Conservation (phyloP, 2,797 vertebrate genomes). For the Simalia tracyae region DNA sequence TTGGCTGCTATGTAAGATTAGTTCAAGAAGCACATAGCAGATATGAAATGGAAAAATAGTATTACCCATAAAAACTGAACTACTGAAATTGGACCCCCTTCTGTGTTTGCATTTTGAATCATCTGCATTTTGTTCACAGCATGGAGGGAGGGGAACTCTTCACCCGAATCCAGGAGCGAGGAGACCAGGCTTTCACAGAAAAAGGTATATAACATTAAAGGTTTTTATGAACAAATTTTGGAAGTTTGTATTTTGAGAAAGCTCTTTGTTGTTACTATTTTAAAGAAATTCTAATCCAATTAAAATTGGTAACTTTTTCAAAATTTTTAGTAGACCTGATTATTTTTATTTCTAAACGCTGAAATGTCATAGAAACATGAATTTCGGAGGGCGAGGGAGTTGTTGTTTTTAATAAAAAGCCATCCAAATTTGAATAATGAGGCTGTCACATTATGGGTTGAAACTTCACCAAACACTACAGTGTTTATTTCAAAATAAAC, state of each 20-base stretch:
- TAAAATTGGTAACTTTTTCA: neutral
- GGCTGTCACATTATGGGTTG: neutral
- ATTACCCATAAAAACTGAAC: neutral
- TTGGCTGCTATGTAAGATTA: neutral
- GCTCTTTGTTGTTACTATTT: neutral
- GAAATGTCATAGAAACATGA: neutral
- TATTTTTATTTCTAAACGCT: neutral
- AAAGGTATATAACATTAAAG: slow-evolving; percentile 80
- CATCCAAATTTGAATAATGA: neutral
- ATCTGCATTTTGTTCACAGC: slow-evolving; percentile 71
- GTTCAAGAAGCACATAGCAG: neutral
- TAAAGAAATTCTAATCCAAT: neutral
- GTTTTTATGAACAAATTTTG: neutral
- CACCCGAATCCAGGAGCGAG: slow-evolving; percentile 93
- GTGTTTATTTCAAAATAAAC: neutral
- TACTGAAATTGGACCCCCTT: neutral
- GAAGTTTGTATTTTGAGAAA: neutral
- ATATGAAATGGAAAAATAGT: neutral
- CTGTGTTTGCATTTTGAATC: neutral
- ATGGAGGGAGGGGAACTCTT: slow-evolving; percentile 98
- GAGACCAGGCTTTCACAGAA: slow-evolving; percentile 97
- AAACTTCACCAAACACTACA: neutral
- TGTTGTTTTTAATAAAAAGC: neutral
- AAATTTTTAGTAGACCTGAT: neutral
- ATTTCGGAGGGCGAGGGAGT: neutral